Conservation (phyloP, 2,888 invertebrate genomes). For the Cephalotes varians region DNA sequence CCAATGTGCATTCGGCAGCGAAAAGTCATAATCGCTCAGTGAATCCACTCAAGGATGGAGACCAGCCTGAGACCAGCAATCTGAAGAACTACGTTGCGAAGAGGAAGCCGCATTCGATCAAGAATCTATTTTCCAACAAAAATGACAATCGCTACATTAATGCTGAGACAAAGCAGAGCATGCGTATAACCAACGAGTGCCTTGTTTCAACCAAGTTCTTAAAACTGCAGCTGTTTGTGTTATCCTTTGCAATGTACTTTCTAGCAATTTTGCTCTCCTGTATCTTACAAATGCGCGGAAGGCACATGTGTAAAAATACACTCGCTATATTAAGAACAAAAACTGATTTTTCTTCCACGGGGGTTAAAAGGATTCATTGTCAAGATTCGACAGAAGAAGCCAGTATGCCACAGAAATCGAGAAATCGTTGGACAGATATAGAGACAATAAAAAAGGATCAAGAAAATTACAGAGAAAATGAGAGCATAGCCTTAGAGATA, state of each 20-base stretch:
- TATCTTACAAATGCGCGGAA: conserved; percentile 64
- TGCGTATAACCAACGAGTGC: conserved; percentile 72
- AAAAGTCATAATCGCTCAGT: conserved; percentile 47
- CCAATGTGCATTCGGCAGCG: conserved; percentile 40
- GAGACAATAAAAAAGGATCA: neutral
- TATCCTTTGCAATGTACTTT: conserved; percentile 79
- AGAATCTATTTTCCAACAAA: conserved; percentile 7
- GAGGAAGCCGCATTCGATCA: conserved; percentile 27
- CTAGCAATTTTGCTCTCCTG: conserved; percentile 75
- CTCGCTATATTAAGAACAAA: conserved; percentile 49
- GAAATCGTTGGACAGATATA: neutral
- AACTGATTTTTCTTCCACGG: neutral
- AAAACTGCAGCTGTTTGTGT: conserved; percentile 77
- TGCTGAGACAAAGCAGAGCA: neutral
- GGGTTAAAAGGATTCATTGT: neutral
- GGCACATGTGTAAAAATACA: conserved; percentile 55
- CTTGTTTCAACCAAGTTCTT: conserved; percentile 77
- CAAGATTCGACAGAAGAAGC: neutral
- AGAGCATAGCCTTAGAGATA: conserved; percentile 24
- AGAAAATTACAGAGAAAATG: conserved; percentile 52
- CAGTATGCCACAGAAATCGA: neutral
- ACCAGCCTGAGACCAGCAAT: conserved; percentile 29
- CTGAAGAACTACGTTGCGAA: conserved; percentile 5
- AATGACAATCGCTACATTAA: conserved; percentile 29
- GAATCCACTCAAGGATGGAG: conserved; percentile 26